Base-by-base conservation (phyloP, 1,140 invertebrate species). In the Drosophila miranda region DNA sequence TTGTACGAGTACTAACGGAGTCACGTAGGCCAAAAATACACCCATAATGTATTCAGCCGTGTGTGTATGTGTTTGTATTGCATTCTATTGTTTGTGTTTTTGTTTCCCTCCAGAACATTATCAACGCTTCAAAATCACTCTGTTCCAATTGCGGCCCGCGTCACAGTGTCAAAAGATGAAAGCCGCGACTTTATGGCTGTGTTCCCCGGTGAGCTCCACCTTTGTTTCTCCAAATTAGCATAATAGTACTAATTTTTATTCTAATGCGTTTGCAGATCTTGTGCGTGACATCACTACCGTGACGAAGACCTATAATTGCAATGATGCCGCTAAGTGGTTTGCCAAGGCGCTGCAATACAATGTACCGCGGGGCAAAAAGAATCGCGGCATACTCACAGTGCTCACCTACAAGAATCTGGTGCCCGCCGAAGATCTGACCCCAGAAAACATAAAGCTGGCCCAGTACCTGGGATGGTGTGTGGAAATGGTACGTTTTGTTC, bases 381-480 rank as follows among this genome's bases (percentile, higher is more conserved):
- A 95, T 82, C 93, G 98, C 49, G 97, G 96, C 1, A 91, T 98
- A 50, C 93, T 96, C 0, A 93, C 97, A 0, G 94, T 97, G 0
- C 92, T 95, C 14, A 94, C 97, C 0, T 98, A 96, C 86, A 95
- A 94, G 89, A 93, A 95, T 89, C 89, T 99, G 7, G 91, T 91
- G 0, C 91, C 94, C 44, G 46, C 68, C 0, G 50, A 86, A 49
- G 70, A 93, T 50, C 88, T 95, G 2, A 96, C 95, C 1, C 94
- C 95, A 0, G 96, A 98, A 78, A 96, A 96, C 78, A 91, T 98
- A 34, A 93, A 95, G 78, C 86, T 95, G 26, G 96, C 96, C 0
- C 95, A 96, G 68, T 94, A 98, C 66, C 92, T 99, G 79, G 98
- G 97, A 59, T 99, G 98, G 98, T 98, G 97, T 91, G 93, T 97